Evolutionary conservation across 2,888 invertebrate species (phyloP).

Genomic region (Drosophila mettleri): DNA sequence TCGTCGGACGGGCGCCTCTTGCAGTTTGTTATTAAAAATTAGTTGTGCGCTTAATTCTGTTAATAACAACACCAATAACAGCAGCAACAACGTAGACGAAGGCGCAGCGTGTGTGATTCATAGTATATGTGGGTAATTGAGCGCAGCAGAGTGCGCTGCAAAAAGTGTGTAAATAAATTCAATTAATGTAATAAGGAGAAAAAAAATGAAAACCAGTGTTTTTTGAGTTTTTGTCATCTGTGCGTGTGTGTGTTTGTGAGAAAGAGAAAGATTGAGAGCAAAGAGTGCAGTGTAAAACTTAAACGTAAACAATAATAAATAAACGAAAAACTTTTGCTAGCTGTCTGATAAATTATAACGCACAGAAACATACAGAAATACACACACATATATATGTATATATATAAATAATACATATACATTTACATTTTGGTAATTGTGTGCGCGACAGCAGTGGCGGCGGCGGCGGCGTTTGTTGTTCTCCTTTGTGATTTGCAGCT

Average conservation of each 20-base stretch:
- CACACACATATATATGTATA: conserved; percentile 5
- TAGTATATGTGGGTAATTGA: conserved; percentile 38
- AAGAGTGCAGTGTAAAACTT: conserved; percentile 58
- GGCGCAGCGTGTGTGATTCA: conserved; percentile 48
- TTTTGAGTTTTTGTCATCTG: conserved; percentile 11
- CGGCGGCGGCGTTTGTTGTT: conserved; percentile 37
- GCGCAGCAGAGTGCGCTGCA: conserved; percentile 45
- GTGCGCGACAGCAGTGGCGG: conserved; percentile 21
- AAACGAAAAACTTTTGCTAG: conserved; percentile 45
- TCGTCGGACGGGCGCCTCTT: conserved; percentile 46
- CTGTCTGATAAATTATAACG: conserved; percentile 50
- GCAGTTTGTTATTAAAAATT: conserved; percentile 62
- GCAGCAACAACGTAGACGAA: conserved; percentile 26
- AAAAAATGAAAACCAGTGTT: conserved; percentile 53
- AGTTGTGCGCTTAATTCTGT: conserved; percentile 64
- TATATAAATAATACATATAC: conserved; percentile 1
- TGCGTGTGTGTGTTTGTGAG: conserved; percentile 11
- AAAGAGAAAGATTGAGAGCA: conserved; percentile 11
- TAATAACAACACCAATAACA: conserved; percentile 51
- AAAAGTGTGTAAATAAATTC: conserved; percentile 68
- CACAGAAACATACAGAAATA: conserved; percentile 22
- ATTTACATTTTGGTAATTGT: conserved; percentile 15
- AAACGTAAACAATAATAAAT: conserved; percentile 57
- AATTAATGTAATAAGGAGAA: conserved; percentile 60
- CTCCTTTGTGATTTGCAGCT: conserved; percentile 38